These are phyloP conservation scores for Panorpa germanica DNA, from an alignment of 2,888 invertebrate genomes.

Conservation along the genomic window DNA sequence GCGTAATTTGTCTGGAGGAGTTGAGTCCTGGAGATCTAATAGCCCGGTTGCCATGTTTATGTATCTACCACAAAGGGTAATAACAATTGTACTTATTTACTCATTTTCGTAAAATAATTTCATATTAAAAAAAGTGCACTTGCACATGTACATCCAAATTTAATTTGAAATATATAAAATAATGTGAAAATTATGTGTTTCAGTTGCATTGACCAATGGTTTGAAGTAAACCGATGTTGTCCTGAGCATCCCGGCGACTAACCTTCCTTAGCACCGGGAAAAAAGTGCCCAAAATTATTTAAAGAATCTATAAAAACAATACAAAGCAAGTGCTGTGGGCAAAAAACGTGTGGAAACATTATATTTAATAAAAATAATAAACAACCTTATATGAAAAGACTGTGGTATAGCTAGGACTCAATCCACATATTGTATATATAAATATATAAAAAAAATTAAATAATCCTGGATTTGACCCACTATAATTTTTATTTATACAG, in stretches of 20 bases:
- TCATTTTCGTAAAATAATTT: conserved; percentile 6
- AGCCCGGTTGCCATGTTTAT: conserved; percentile 95
- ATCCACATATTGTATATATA: too few relatives aligned
- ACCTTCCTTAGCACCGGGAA: too few relatives aligned
- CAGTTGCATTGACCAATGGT: conserved; percentile 99
- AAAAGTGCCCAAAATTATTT: too few relatives aligned
- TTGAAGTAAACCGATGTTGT: conserved; percentile 96
- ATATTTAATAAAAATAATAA: too few relatives aligned
- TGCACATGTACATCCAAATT: conserved; percentile 4
- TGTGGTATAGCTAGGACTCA: too few relatives aligned
- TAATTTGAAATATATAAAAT: conserved; percentile 4
- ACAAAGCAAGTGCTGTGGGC: too few relatives aligned
- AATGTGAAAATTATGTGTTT: conserved; percentile 19
- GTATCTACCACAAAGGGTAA: conserved; percentile 98
- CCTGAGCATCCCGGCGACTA: conserved; percentile 97
- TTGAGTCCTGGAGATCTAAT: conserved; percentile 89
- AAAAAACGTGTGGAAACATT: too few relatives aligned
- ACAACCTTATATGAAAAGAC: too few relatives aligned
- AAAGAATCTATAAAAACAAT: too few relatives aligned
- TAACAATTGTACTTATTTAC: conserved; percentile 10
- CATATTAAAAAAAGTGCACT: background rate
- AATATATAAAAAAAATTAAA: too few relatives aligned
- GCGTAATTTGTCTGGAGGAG: conserved; percentile 97
- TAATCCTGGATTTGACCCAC: too few relatives aligned
- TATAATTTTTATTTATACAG: too few relatives aligned